Conservation (phyloP, 2,797 vertebrate species). For the Anguilla megastoma region DNA sequence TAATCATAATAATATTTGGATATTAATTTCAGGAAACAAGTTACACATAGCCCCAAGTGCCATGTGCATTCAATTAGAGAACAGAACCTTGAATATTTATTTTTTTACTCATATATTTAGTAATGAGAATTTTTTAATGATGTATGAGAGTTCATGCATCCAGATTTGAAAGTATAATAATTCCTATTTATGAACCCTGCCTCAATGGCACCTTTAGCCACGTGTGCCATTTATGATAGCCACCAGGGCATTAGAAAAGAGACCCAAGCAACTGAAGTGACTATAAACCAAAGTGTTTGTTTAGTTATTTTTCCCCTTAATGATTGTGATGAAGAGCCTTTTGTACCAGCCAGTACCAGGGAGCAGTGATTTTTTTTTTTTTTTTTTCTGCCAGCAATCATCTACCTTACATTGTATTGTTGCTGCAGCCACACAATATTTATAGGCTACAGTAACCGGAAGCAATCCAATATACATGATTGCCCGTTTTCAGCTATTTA, state of each 20-base stretch:
- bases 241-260: background rate
- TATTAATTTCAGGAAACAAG: background rate
- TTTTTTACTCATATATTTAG: background rate
- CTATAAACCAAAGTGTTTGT: background rate
- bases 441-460: background rate
- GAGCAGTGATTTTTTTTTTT: background rate
- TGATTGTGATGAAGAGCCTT: background rate
- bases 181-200: background rate
- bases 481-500: background rate
- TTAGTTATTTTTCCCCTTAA: background rate
- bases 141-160: background rate
- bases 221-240: background rate
- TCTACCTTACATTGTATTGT: background rate
- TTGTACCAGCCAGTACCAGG: background rate
- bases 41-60: background rate
- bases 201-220: background rate
- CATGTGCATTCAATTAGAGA: background rate
- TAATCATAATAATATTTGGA: background rate
- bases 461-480: background rate
- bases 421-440: background rate
- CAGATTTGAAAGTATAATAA: background rate
- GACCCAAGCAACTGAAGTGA: background rate
- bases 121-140: background rate
- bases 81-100: background rate
- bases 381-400: background rate